phyloP scores from a whole-genome alignment of 2,113 vertebrate species.

The Erpornis zantholeuca region DNA sequence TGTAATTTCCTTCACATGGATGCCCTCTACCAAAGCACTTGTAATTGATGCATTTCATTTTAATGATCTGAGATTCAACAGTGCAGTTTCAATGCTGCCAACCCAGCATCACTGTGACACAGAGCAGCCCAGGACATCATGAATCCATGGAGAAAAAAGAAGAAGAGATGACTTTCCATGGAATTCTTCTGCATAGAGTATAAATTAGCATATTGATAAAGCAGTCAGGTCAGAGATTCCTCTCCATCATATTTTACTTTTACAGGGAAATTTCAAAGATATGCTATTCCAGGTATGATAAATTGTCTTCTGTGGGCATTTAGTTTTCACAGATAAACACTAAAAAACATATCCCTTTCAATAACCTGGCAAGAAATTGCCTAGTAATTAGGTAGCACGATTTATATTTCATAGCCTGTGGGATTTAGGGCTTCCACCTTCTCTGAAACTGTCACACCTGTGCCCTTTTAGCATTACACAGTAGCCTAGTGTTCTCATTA shows the following conservation, averaged over 20 bases:
- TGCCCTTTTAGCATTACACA: constrained; percentile 43
- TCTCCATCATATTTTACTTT: neutral
- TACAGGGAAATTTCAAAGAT: neutral
- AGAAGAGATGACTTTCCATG: neutral
- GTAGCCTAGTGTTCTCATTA: constrained; percentile 35
- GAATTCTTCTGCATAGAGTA: neutral
- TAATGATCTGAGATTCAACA: neutral
- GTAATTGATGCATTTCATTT: neutral
- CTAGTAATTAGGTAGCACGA: constrained; percentile 48
- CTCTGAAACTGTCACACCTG: constrained; percentile 38
- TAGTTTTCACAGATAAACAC: neutral
- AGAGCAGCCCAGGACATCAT: neutral
- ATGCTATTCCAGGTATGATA: neutral
- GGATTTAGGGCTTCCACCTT: constrained; percentile 41
- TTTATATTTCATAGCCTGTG: constrained; percentile 55
- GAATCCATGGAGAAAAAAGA: neutral
- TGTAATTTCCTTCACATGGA: neutral
- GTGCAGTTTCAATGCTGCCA: neutral
- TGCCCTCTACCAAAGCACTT: neutral
- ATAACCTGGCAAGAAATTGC: constrained; percentile 20
- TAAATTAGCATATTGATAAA: constrained; percentile 10
- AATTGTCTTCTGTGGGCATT: neutral
- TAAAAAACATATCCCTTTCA: constrained; percentile 6
- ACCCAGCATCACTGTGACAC: neutral
- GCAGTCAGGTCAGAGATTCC: neutral